Evolutionary conservation across 2,113 vertebrate genomes (phyloP).

Genomic region (Callaeas wilsoni): DNA sequence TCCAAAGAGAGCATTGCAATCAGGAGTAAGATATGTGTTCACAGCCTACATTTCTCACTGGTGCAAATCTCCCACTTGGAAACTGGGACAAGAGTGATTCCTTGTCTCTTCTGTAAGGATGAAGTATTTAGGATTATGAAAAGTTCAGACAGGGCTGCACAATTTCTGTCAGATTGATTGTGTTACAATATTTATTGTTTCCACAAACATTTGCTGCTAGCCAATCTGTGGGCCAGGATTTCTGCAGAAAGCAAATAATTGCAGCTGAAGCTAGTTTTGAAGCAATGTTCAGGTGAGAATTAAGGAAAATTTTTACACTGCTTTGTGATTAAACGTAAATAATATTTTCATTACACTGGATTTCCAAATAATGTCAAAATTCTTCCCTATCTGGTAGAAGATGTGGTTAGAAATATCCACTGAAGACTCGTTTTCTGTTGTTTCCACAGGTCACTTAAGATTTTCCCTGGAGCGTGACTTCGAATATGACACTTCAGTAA

Average conservation of each 20-base stretch:
- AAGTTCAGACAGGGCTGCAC: not conserved
- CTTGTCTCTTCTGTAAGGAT: not conserved
- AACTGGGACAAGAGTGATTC: not conserved
- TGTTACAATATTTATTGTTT: slow-evolving; percentile 10
- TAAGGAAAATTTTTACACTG: not conserved
- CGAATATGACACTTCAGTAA: slow-evolving; percentile 58
- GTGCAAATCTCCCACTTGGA: not conserved
- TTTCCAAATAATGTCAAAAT: not conserved
- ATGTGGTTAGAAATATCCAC: not conserved
- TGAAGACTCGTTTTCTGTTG: not conserved
- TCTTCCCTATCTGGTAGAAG: not conserved
- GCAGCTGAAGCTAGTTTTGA: not conserved
- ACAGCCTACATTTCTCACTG: not conserved
- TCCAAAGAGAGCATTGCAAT: not conserved
- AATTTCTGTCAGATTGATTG: not conserved
- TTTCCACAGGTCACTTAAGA: slow-evolving; percentile 48
- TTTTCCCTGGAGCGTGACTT: slow-evolving; percentile 8
- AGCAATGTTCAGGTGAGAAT: not conserved
- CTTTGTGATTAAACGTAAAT: not conserved
- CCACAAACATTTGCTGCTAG: not conserved
- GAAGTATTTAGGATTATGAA: not conserved
- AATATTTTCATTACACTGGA: not conserved
- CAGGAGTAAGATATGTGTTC: not conserved
- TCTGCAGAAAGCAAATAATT: not conserved
- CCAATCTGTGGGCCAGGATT: not conserved